Conservation (phyloP, 2,888 invertebrate genomes). For the Ophion ventricosus region DNA sequence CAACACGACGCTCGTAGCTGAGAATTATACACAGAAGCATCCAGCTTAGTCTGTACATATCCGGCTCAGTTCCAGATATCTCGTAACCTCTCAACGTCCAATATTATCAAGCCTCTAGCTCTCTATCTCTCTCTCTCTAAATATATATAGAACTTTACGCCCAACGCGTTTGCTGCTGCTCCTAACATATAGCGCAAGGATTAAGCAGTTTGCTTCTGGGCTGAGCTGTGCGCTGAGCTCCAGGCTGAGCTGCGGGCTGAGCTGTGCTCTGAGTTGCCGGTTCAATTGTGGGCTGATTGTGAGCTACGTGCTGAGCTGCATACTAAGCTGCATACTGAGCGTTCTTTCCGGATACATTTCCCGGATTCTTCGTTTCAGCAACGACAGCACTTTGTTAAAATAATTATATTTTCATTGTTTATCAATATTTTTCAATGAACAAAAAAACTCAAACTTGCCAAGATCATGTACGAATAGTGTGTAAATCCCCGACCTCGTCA, state of each 20-base stretch:
- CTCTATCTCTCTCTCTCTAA: too few relatives aligned
- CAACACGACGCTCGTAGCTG: constrained; percentile 25
- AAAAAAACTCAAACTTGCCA: too few relatives aligned
- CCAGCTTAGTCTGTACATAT: constrained; percentile 25
- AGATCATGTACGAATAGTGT: neutral
- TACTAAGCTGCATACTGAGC: too few relatives aligned
- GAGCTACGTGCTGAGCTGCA: too few relatives aligned
- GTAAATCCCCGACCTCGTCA: neutral
- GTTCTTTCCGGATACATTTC: too few relatives aligned
- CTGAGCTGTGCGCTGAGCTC: constrained; percentile 1
- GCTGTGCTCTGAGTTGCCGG: neutral
- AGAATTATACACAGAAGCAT: constrained; percentile 47
- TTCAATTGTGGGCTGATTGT: neutral
- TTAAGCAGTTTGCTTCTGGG: constrained; percentile 40
- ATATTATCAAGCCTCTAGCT: constrained; percentile 17
- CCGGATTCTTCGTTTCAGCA: too few relatives aligned
- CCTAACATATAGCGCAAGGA: constrained; percentile 23
- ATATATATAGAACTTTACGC: constrained; percentile 11
- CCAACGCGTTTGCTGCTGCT: neutral
- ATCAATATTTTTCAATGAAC: too few relatives aligned
- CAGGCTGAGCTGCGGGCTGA: neutral
- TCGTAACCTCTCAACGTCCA: constrained; percentile 39
- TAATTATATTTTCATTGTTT: too few relatives aligned
- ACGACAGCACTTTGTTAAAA: too few relatives aligned
- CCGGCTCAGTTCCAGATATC: constrained; percentile 19